phyloP scores from a whole-genome alignment of 2,113 vertebrate species.

The Psephotus haematonotus region DNA sequence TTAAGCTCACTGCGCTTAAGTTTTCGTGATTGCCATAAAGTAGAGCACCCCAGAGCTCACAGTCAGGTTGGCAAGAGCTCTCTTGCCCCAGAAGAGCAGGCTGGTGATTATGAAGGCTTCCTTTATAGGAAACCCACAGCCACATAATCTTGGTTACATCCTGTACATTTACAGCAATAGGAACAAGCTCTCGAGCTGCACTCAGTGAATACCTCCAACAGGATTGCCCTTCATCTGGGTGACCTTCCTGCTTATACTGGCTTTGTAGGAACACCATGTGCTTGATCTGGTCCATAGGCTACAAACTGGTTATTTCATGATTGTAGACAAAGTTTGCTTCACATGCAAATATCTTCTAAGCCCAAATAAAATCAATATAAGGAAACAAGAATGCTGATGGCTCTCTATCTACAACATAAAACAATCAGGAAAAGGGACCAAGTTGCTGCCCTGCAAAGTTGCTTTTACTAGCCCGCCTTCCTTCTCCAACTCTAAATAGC shows the following conservation, averaged over 20 bases:
- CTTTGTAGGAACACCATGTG: neutral
- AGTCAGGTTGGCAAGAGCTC: neutral
- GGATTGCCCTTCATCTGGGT: neutral
- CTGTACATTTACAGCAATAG: neutral
- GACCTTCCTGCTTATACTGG: neutral
- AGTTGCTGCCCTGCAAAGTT: neutral
- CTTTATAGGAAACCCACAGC: neutral
- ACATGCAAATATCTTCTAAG: neutral
- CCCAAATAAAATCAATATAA: neutral
- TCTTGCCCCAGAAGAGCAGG: neutral
- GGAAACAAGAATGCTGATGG: neutral
- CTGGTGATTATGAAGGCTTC: neutral
- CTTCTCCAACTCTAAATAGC: neutral
- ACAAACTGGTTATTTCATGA: neutral
- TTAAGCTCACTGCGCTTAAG: neutral
- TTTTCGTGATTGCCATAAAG: neutral
- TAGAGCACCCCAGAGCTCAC: neutral
- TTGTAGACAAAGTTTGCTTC: neutral
- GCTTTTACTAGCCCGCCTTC: neutral
- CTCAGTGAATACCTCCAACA: neutral
- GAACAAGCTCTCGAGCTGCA: neutral
- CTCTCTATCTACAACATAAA: neutral
- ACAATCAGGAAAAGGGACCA: neutral
- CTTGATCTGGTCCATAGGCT: neutral
- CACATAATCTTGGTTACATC: accelerated